Base-by-base conservation (phyloP, 2,797 vertebrate genomes). In the Esox masquinongy region DNA sequence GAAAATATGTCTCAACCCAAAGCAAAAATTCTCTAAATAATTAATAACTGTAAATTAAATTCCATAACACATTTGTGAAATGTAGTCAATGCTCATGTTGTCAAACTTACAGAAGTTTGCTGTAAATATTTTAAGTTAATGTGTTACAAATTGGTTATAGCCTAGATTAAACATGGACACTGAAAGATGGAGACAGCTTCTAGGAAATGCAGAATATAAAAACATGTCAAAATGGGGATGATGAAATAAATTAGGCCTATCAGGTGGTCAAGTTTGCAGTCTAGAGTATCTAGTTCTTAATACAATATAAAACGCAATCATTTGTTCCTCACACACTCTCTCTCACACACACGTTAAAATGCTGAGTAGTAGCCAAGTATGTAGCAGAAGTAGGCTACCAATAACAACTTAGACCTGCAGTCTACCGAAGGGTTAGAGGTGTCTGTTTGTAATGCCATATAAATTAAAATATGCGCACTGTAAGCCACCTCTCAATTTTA, bases 401-500 rank as follows among this genome's bases (percentile, higher is more conserved):
- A 24, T 59, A 12, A 61, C 56, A 1, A 26, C 22, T 26, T 61
- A 24, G 22, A 61, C 9, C 56, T 61, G 12, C 12, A 47, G 43
- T 14, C 56, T 61, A 24, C 56, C 22, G 14, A 24, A 24, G n/a
- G 26, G 1, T 6, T 31, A 11, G 16, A 36, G 64, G 2, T 31
- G 29, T 29, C 64, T 15, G 63, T 26, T 1, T 66, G 16, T 53
- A 26, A 4, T 24, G 56, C 73, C 72, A 74, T 43, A 78, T 39
- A 74, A n/a, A 73, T 26, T 36, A 68, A 26, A 29, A 70, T 26
- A 1, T 22, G 39, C 39, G 59, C 68, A 76, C 70, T 67, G 84
- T 86, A 69, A 92, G 91, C 90, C 92, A 91, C 92, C 89, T 94
- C 91, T 93, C 88, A 89, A 82, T 86, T 89, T 84, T 89, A 85